A percentile compares a stretch with the other conserved stretches of the same genome.
phyloP scores from a whole-genome alignment of 2,797 vertebrate genomes.

The Poliocrania exsul region DNA sequence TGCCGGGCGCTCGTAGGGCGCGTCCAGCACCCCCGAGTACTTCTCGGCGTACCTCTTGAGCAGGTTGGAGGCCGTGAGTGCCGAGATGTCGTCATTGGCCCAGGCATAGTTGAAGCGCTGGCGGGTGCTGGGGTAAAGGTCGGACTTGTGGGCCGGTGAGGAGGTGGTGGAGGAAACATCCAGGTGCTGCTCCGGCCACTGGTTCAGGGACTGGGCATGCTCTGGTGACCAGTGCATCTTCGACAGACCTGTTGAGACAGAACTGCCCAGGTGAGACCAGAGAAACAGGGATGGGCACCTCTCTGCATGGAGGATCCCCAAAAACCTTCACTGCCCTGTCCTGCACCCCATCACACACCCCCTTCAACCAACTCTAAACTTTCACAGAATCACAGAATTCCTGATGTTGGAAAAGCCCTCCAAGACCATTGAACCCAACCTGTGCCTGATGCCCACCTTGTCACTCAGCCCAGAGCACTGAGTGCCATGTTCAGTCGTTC shows the following conservation, averaged over 20 bases:
- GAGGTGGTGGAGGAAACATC: slow-evolving; percentile 97
- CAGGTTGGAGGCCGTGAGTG: slow-evolving; percentile 96
- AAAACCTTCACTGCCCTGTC: accelerated
- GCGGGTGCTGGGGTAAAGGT: slow-evolving; percentile 84
- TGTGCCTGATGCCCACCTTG: accelerated
- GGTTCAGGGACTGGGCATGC: slow-evolving; percentile 98
- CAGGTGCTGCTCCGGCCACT: slow-evolving; percentile 99
- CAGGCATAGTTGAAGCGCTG: slow-evolving; percentile 93
- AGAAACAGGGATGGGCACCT: accelerated
- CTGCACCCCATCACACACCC: accelerated
- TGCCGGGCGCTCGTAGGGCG: slow-evolving; percentile 89
- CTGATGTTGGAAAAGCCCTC: accelerated
- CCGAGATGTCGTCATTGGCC: slow-evolving; percentile 98
- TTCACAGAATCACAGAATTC: not conserved
- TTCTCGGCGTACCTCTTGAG: slow-evolving; percentile 98
- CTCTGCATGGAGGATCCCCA: accelerated
- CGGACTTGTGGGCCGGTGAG: slow-evolving; percentile 94
- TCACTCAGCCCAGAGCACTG: not conserved
- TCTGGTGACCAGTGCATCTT: slow-evolving; percentile 99
- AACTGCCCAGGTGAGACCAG: not conserved
- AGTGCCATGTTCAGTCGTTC: not conserved
- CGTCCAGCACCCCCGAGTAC: slow-evolving; percentile 91
- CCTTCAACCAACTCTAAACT: accelerated
- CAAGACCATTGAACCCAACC: accelerated
- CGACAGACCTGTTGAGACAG: slow-evolving; percentile 82